A percentile compares a stretch with the other conserved stretches of the same genome.
Evolutionary conservation across 2,797 vertebrate species (phyloP).

Genomic region (Enteromius afrohamiltoni): DNA sequence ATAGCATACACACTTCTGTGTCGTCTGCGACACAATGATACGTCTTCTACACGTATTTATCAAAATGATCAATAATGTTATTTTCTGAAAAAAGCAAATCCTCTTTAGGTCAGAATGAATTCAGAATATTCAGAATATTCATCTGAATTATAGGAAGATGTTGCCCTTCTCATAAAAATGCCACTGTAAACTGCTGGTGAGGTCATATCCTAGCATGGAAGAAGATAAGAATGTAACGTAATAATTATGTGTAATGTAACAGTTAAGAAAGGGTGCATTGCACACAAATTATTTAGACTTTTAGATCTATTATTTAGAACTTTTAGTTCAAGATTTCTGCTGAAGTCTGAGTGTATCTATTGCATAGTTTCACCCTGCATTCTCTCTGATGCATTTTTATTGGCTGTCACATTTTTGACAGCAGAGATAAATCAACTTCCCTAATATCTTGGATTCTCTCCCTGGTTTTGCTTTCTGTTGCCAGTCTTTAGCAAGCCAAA

Average conservation of each 20-base stretch:
- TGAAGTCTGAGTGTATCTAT: constrained; percentile 41
- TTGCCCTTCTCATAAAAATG: constrained; percentile 21
- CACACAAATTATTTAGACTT: not conserved
- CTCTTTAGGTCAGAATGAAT: not conserved
- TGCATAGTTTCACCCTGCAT: constrained; percentile 42
- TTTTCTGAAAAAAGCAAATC: not conserved
- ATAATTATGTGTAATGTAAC: no score
- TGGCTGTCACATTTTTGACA: constrained; percentile 74
- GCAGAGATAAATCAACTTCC: constrained; percentile 77
- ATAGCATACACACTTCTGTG: no score
- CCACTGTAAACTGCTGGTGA: constrained; percentile 36
- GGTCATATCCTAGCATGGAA: not conserved
- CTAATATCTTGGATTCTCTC: constrained; percentile 76
- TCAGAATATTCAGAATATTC: not conserved
- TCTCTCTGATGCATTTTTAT: constrained; percentile 69
- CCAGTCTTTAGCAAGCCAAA: constrained; percentile 83
- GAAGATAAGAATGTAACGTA: constrained; percentile 13
- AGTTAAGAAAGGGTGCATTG: not conserved
- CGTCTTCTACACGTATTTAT: no score
- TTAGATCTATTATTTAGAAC: not conserved
- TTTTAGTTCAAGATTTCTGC: not conserved
- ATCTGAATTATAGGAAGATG: not conserved
- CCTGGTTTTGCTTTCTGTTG: constrained; percentile 74
- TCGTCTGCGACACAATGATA: no score
- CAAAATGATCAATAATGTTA: no score